Conservation (phyloP, 2,113 vertebrate species). For the Tetrax tetrax region DNA sequence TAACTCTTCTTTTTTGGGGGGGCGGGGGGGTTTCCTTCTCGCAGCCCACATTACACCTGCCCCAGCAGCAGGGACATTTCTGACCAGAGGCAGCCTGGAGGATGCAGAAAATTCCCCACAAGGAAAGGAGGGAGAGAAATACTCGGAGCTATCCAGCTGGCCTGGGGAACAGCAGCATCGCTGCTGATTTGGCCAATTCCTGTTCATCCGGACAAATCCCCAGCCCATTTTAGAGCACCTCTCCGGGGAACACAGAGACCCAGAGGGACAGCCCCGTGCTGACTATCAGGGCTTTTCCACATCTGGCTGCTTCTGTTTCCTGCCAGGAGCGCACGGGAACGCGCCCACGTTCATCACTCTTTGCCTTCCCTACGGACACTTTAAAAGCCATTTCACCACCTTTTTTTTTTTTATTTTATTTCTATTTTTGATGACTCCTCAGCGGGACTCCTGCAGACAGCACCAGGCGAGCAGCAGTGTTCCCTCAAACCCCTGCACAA, state of each 20-base stretch:
- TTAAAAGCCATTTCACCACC: not conserved
- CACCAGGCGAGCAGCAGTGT: rapidly evolving
- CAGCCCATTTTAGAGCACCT: not conserved
- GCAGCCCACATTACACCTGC: rapidly evolving
- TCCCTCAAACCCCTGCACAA: not conserved
- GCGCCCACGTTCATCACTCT: not conserved
- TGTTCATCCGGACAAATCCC: not conserved
- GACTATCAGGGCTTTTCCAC: not conserved
- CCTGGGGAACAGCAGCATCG: not conserved
- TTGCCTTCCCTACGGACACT: not conserved
- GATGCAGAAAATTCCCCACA: not conserved
- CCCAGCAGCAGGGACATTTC: not conserved
- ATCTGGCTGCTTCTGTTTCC: not conserved
- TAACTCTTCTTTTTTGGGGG: not conserved
- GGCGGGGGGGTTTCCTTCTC: not conserved
- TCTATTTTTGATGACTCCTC: not conserved
- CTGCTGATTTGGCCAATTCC: not conserved
- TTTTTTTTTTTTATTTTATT: too few species aligned
- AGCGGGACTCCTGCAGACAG: not conserved
- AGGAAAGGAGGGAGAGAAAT: not conserved
- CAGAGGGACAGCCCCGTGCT: not conserved
- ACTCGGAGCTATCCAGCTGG: not conserved
- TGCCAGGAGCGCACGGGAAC: not conserved
- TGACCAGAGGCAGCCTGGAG: not conserved
- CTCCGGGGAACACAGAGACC: not conserved